A percentile compares a stretch with the other conserved stretches of the same genome.
Evolutionary conservation across 2,113 vertebrate genomes (phyloP).

Genomic region (Petrocephalus zakoni): DNA sequence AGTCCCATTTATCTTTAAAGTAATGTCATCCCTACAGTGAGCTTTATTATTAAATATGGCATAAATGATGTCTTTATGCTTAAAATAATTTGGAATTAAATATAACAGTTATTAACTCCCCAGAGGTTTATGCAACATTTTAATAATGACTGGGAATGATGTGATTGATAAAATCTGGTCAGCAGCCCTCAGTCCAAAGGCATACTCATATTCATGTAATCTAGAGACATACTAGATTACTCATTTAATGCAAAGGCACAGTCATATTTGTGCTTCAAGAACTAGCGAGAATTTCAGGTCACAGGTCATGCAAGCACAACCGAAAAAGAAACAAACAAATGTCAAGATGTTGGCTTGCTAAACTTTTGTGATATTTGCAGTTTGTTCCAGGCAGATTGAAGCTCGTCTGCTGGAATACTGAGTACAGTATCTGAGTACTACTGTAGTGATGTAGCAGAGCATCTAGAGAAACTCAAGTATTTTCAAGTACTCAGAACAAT

Average conservation of each 20-base stretch:
- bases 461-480: neutral
- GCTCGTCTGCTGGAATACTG: neutral
- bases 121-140: neutral
- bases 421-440: neutral
- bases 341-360: neutral
- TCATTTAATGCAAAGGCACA: neutral
- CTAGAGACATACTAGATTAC: neutral
- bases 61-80: neutral
- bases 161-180: neutral
- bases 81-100: neutral
- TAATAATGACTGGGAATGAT: neutral
- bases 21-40: neutral
- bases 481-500: neutral
- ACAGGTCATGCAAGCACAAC: neutral
- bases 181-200: neutral
- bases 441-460: neutral
- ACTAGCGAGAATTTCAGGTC: neutral
- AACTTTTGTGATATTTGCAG: neutral
- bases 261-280: neutral
- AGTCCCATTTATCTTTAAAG: neutral
- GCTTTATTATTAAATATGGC: neutral
- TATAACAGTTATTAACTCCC: neutral
- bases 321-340: neutral
- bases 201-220: neutral
- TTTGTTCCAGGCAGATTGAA: neutral